These are phyloP conservation scores for Prinia subflava DNA, from an alignment of 2,113 vertebrate species.

Conservation along the genomic window DNA sequence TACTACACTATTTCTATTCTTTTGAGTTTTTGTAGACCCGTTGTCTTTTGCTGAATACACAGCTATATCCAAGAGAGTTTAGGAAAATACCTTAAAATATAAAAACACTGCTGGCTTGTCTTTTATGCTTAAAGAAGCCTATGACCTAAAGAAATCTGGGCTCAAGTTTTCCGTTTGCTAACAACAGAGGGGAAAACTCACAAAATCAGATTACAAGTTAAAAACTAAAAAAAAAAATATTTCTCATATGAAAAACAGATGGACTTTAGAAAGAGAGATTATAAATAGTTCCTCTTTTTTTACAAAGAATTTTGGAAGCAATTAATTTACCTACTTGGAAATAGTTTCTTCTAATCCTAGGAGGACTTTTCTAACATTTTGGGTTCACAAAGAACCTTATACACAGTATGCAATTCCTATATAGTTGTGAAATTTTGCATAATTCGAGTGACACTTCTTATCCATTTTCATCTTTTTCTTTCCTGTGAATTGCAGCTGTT, in stretches of 20 bases:
- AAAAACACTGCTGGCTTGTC: not conserved
- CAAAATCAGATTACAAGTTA: not conserved
- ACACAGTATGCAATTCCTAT: not conserved
- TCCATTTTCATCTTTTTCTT: constrained; percentile 26
- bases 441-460: constrained; percentile 39
- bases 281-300: not conserved
- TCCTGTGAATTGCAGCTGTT: constrained; percentile 48
- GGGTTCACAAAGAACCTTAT: not conserved
- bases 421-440: constrained; percentile 27
- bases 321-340: constrained; percentile 16
- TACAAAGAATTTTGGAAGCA: not conserved
- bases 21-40: not conserved
- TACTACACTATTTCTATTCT: not conserved
- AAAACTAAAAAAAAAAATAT: not conserved
- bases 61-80: not conserved
- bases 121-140: not conserved
- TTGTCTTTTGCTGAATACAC: constrained; percentile 9
- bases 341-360: constrained; percentile 19
- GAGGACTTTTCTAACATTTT: constrained; percentile 5
- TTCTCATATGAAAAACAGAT: not conserved
- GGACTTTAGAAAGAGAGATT: not conserved
- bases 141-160: not conserved
- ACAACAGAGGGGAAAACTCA: not conserved
- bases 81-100: constrained; percentile 3
- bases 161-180: not conserved